Evolutionary conservation across 2,113 vertebrate species (phyloP).

Genomic region (Xiphias gladius): DNA sequence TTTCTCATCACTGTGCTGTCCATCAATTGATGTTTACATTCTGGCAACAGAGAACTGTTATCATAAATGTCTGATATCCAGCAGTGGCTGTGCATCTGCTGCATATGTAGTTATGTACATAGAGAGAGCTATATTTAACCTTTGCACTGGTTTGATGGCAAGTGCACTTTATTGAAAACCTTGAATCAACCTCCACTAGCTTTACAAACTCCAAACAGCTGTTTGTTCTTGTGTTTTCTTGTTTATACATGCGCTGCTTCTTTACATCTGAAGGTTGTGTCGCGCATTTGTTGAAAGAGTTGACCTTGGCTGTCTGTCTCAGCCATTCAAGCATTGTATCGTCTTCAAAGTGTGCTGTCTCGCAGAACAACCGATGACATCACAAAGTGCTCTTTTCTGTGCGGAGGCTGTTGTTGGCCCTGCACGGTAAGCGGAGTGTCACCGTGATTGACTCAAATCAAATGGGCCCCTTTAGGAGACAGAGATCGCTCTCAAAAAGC

Average conservation of each 20-base stretch:
- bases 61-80: constrained; percentile 24
- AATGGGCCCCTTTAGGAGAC: constrained; percentile 63
- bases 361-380: constrained; percentile 50
- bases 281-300: constrained; percentile 8
- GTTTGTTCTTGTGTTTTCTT: not conserved
- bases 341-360: constrained; percentile 53
- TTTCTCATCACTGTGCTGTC: constrained; percentile 50
- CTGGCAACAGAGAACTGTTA: constrained; percentile 52
- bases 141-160: constrained; percentile 68
- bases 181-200: constrained; percentile 60
- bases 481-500: constrained; percentile 48
- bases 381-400: constrained; percentile 58
- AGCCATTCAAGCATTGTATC: constrained; percentile 29
- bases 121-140: constrained; percentile 61
- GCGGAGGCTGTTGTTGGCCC: constrained; percentile 33
- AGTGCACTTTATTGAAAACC: constrained; percentile 74
- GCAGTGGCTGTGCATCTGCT: constrained; percentile 36
- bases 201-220: constrained; percentile 44
- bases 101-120: constrained; percentile 55
- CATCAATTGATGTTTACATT: constrained; percentile 63
- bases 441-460: constrained; percentile 78
- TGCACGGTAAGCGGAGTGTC: constrained; percentile 73
- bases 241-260: constrained; percentile 10
- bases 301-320: constrained; percentile 44
- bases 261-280: constrained; percentile 24